Evolutionary conservation across 1,140 invertebrate species (phyloP).

Genomic region (Caenorhabditis tropicalis): DNA sequence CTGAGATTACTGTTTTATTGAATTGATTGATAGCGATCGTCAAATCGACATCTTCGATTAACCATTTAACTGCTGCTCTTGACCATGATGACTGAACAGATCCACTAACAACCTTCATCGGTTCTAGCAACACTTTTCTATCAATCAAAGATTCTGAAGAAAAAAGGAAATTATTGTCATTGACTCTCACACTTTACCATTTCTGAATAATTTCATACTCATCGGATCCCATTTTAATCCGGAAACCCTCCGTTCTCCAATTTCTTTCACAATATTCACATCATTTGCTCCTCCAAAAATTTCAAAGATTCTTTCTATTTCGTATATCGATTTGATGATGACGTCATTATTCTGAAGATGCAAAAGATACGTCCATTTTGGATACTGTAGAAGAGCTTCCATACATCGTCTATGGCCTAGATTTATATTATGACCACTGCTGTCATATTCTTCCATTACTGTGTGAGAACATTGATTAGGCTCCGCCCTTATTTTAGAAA

Average conservation of each 20-base stretch:
- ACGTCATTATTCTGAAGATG: background rate
- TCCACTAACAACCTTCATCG: background rate
- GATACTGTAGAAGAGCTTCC: background rate
- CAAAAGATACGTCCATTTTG: background rate
- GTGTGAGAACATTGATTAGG: background rate
- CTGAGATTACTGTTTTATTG: background rate
- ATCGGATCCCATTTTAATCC: background rate
- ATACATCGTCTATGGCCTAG: background rate
- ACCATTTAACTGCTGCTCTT: background rate
- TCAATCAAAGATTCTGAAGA: background rate
- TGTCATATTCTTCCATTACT: background rate
- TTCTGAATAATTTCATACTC: background rate
- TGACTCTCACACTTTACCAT: background rate
- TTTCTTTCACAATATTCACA: background rate
- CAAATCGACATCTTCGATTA: background rate
- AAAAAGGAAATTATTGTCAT: background rate
- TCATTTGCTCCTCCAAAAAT: slow-evolving; percentile 17
- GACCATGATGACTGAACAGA: background rate
- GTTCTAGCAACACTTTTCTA: background rate
- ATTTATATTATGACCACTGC: background rate
- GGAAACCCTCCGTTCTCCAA: background rate
- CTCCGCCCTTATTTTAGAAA: too few species aligned
- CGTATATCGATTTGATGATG: background rate
- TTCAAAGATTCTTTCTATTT: background rate
- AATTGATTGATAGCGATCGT: background rate